phyloP scores from a whole-genome alignment of 2,888 invertebrate genomes.

The Octonoba sinensis region DNA sequence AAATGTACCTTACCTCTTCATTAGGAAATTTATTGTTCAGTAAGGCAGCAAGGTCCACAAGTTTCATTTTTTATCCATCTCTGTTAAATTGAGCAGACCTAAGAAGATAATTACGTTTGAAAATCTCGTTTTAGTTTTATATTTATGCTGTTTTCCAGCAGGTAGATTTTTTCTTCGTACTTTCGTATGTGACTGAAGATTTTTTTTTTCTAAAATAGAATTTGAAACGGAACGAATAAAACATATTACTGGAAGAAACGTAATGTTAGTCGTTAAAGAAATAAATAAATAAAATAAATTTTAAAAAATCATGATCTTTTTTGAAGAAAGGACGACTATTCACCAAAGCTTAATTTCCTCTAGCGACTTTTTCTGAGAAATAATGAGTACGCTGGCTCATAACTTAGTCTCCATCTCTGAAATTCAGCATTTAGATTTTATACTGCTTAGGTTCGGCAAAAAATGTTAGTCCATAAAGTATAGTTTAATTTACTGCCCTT shows the following conservation, averaged over 20 bases:
- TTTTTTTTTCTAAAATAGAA: background rate
- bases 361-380: too few relatives aligned
- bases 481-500: too few relatives aligned
- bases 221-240: constrained; percentile 7
- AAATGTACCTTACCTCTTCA: constrained; percentile 36
- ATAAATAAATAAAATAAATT: too few relatives aligned
- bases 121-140: constrained; percentile 29
- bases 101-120: constrained; percentile 47
- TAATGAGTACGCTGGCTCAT: too few relatives aligned
- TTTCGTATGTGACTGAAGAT: background rate
- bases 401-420: too few relatives aligned
- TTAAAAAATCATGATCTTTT: background rate
- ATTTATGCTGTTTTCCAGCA: constrained; percentile 18
- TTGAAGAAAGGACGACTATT: background rate
- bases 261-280: constrained; percentile 8
- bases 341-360: too few relatives aligned
- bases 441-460: too few relatives aligned
- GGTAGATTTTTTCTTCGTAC: constrained; percentile 3
- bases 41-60: constrained; percentile 14
- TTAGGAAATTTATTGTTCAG: constrained; percentile 36
- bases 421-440: too few relatives aligned
- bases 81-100: constrained; percentile 47
- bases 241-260: background rate
- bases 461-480: too few relatives aligned
- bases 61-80: constrained; percentile 24